Evolutionary conservation across 2,888 invertebrate species (phyloP).

Genomic region (Metellina segmentata): DNA sequence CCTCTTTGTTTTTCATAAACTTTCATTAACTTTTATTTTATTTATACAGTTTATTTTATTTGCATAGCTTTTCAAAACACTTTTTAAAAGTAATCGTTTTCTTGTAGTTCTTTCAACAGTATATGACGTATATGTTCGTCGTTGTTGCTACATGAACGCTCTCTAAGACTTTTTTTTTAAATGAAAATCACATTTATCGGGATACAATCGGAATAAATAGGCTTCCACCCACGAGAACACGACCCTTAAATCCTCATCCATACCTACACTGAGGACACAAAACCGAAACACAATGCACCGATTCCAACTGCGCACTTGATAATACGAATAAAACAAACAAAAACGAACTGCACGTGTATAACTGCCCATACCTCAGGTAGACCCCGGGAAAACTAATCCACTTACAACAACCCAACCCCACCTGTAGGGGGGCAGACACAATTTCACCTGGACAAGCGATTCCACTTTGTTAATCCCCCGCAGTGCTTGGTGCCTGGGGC

Average conservation of each 20-base stretch:
- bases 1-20: too few relatives aligned
- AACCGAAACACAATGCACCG: too few relatives aligned
- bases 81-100: too few relatives aligned
- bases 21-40: too few relatives aligned
- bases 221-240: background rate
- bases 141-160: too few relatives aligned
- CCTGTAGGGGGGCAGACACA: slow-evolving; percentile 18
- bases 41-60: too few relatives aligned
- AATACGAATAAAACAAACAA: background rate
- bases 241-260: background rate
- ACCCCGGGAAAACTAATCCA: background rate
- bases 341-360: background rate
- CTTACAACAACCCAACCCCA: background rate
- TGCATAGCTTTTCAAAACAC: too few relatives aligned
- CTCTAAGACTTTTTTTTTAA: background rate
- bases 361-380: background rate
- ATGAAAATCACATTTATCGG: background rate
- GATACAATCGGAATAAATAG: background rate
- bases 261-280: background rate
- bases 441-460: slow-evolving; percentile 52
- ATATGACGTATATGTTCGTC: too few relatives aligned
- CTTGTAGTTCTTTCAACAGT: too few relatives aligned
- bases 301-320: background rate
- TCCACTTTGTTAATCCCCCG: slow-evolving; percentile 59
- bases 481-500: slow-evolving; percentile 21